Percentiles rank a stretch among this genome's conserved stretches.
Conservation (phyloP, 2,113 vertebrate genomes). For the Oncorhynchus mykiss region DNA sequence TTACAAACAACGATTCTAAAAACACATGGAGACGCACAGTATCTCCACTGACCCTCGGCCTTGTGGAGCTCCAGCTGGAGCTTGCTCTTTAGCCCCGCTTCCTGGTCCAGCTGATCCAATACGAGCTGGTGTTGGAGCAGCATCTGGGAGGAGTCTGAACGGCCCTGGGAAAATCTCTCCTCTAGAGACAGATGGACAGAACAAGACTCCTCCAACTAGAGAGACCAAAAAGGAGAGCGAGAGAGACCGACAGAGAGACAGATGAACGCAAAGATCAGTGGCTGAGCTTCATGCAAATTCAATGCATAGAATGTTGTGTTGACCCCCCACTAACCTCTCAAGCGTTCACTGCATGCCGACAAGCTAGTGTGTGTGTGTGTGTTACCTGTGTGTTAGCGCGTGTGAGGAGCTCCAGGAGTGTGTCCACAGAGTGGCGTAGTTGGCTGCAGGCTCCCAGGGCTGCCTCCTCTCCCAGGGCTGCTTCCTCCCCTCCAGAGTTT, state of each 20-base stretch:
- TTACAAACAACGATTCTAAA: background rate
- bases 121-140: slow-evolving; percentile 80
- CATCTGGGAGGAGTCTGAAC: slow-evolving; percentile 74
- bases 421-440: slow-evolving; percentile 80
- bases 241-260: background rate
- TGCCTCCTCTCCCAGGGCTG: slow-evolving; percentile 74
- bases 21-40: background rate
- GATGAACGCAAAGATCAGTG: background rate
- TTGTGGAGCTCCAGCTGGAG: slow-evolving; percentile 87
- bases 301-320: background rate
- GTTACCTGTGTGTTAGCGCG: slow-evolving; percentile 83
- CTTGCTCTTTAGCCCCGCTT: slow-evolving; percentile 73
- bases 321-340: too few relatives aligned
- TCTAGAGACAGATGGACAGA: slow-evolving; percentile 76
- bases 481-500: slow-evolving; percentile 78
- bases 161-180: slow-evolving; percentile 77
- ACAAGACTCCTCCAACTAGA: slow-evolving; percentile 83
- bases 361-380: background rate
- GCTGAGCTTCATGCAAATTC: background rate
- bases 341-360: background rate
- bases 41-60: slow-evolving; percentile 75
- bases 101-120: slow-evolving; percentile 78
- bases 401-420: slow-evolving; percentile 84
- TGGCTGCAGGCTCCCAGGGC: slow-evolving; percentile 75
- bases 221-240: too few relatives aligned